phyloP scores from a whole-genome alignment of 2,888 invertebrate genomes.

The Apocheima hispidaria region DNA sequence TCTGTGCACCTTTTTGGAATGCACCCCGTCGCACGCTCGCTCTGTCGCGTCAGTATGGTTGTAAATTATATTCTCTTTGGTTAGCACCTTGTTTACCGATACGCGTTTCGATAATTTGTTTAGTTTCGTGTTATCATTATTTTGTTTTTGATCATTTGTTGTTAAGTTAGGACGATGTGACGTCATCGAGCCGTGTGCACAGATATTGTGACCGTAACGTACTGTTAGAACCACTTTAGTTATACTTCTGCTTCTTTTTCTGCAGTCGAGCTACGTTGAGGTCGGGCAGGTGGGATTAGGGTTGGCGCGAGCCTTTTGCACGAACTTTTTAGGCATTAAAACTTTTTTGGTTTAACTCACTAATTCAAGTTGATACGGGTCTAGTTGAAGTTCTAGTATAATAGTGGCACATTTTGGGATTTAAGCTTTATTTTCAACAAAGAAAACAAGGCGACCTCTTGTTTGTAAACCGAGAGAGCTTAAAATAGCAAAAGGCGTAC shows the following conservation, averaged over 20 bases:
- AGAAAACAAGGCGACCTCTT: not conserved
- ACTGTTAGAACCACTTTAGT: not conserved
- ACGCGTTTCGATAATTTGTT: too few relatives aligned
- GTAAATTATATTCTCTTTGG: too few relatives aligned
- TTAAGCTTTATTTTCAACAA: not conserved
- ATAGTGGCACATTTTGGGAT: not conserved
- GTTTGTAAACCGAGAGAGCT: not conserved
- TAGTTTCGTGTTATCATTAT: too few relatives aligned
- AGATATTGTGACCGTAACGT: too few relatives aligned
- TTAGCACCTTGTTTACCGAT: too few relatives aligned
- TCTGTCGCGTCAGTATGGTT: too few relatives aligned
- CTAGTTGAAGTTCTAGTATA: slow-evolving; percentile 11
- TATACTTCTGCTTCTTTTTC: slow-evolving; percentile 2
- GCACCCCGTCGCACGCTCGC: too few relatives aligned
- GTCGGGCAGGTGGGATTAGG: slow-evolving; percentile 31
- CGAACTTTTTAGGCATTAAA: slow-evolving; percentile 12
- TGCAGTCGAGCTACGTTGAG: slow-evolving; percentile 9
- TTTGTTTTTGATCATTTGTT: too few relatives aligned
- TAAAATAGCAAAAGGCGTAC: too few relatives aligned
- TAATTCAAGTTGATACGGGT: slow-evolving; percentile 14
- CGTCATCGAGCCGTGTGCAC: too few relatives aligned
- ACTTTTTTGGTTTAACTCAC: slow-evolving; percentile 21
- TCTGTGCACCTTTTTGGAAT: too few relatives aligned
- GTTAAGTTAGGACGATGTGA: too few relatives aligned
- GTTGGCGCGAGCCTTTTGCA: slow-evolving; percentile 17